phyloP scores from a whole-genome alignment of 2,888 invertebrate species.

The Oxytorus armatus region DNA sequence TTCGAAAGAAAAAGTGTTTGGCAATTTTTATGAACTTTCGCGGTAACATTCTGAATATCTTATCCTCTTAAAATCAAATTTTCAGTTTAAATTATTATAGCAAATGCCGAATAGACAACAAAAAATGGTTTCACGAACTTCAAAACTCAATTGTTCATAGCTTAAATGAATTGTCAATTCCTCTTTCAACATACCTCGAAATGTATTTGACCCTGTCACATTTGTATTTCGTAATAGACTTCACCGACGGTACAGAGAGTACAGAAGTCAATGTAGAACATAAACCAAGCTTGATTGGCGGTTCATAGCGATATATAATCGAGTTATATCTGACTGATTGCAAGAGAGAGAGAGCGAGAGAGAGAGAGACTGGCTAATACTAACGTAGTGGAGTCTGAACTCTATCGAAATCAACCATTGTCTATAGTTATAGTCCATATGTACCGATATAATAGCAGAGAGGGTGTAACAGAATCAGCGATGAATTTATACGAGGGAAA shows the following conservation, averaged over 20 bases:
- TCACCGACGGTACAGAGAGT: neutral
- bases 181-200: neutral
- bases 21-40: too few relatives aligned
- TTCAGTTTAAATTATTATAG: too few relatives aligned
- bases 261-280: slow-evolving; percentile 24
- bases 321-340: slow-evolving; percentile 78
- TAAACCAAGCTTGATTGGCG: slow-evolving; percentile 73
- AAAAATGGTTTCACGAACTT: neutral
- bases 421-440: slow-evolving; percentile 15
- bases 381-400: slow-evolving; percentile 64
- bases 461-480: slow-evolving; percentile 28
- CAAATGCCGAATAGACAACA: neutral
- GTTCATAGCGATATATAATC: slow-evolving; percentile 74
- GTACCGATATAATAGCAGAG: slow-evolving; percentile 5
- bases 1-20: too few relatives aligned
- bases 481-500: slow-evolving; percentile 51
- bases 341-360: too few relatives aligned
- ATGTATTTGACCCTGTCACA: slow-evolving; percentile 21
- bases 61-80: too few relatives aligned
- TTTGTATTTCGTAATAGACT: slow-evolving; percentile 11
- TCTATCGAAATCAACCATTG: slow-evolving; percentile 60
- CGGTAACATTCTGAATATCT: too few relatives aligned
- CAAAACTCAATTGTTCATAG: neutral
- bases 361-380: slow-evolving; percentile 72
- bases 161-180: neutral